Base-by-base conservation (phyloP, 2,888 invertebrate species). In the Pemphredon lugubris region DNA sequence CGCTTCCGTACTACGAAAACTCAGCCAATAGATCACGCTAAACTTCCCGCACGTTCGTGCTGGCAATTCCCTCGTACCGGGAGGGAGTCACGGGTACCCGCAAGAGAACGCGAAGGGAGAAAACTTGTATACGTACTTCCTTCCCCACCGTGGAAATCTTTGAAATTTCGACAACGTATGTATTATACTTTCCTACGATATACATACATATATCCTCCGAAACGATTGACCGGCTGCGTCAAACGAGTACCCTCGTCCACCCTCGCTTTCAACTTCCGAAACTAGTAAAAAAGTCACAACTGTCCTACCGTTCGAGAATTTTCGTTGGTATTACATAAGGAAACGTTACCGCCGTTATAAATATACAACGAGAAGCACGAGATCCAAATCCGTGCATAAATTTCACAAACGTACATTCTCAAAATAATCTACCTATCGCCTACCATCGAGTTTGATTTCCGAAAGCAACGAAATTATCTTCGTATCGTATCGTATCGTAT, bases 1-100 rank as follows among this genome's bases (percentile, higher is more conserved):
- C 21, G 77, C 59, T 42, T 59, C 73, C 54, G 53, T 47, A 26
- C 40, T 72, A 57, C 64, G 73, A 76, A 78, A 80, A 78, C 78
- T 80, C 76, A 34, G 58, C 69, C 80, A 54, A 80, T 80, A 80
- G 80, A 80, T 80, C 80, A 80, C 80, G 51, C 65, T 66, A 73
- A 80, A 80, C 76, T 80, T 80, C 69, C 80, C 63, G 72, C 80
- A 70, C 77, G 80, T 80, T 74, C 69, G 64, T 65, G 60, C 68
- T 42, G 40, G 79, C 75, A 71, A 77, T 77, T 73, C 69, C 73
- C 65, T 68, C 59, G 37, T 51, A 60, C 59, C 63, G 16, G 42
- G 50, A 18, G 37, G n/a, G 71, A 65, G 48, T 60, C 71, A 66
- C 42, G 67, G 57, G 61, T 72, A 58, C 40, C 72, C 75, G 57